Percentiles rank a stretch among this genome's conserved stretches.
These are phyloP conservation scores for Lepidonotus clava DNA, from an alignment of 2,888 invertebrate genomes.

Conservation along the genomic window DNA sequence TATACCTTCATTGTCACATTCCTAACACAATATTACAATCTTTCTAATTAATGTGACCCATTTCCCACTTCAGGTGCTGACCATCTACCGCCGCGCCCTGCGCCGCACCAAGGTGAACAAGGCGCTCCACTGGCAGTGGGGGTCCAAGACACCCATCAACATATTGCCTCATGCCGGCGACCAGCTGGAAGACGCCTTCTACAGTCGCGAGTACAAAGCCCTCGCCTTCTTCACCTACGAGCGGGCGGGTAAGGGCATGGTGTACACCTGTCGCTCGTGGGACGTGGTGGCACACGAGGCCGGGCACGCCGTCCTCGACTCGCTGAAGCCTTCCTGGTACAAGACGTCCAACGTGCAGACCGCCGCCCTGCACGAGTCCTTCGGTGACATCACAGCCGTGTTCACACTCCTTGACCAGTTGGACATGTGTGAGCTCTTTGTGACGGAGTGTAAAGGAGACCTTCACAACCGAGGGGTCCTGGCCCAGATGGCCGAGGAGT, in stretches of 20 bases:
- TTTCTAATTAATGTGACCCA: too few species aligned
- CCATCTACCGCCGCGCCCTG: constrained; percentile 52
- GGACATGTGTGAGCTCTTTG: constrained; percentile 47
- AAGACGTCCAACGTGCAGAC: constrained; percentile 41
- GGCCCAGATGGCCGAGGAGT: constrained; percentile 43
- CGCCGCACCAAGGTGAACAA: neutral
- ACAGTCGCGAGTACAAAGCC: constrained; percentile 35
- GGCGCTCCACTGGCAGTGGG: constrained; percentile 54
- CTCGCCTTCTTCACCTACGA: constrained; percentile 51
- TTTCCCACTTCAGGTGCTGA: too few species aligned
- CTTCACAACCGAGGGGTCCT: constrained; percentile 41
- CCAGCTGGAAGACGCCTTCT: constrained; percentile 10
- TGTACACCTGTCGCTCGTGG: constrained; percentile 47
- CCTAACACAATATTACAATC: too few species aligned
- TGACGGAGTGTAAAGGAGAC: constrained; percentile 51
- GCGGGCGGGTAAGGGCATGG: neutral
- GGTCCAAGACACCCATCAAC: constrained; percentile 1
- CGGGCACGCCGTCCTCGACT: constrained; percentile 51
- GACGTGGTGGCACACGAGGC: constrained; percentile 53
- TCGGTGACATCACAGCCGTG: constrained; percentile 50
- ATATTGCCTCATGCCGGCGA: constrained; percentile 34
- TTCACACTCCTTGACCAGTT: constrained; percentile 43
- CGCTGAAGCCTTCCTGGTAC: constrained; percentile 34
- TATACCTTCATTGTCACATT: too few species aligned
- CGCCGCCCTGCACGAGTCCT: constrained; percentile 44